Conservation (phyloP, 2,797 vertebrate species). For the Limosa lapponica region DNA sequence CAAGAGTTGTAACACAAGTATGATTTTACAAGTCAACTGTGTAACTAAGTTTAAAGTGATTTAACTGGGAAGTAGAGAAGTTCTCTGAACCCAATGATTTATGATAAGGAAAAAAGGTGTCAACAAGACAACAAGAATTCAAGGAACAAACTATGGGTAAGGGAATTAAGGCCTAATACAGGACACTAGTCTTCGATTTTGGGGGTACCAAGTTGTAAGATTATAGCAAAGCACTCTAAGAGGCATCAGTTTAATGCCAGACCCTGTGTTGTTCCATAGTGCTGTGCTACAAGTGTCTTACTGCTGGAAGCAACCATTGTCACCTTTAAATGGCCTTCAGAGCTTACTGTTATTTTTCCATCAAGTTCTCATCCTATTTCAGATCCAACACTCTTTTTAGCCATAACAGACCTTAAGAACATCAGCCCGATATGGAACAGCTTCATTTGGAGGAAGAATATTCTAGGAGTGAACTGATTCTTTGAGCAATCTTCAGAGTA, state of each 20-base stretch:
- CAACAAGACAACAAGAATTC: neutral
- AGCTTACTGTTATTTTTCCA: neutral
- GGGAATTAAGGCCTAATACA: neutral
- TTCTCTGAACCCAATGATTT: neutral
- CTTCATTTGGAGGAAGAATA: neutral
- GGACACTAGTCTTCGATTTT: neutral
- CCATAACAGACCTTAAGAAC: neutral
- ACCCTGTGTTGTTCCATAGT: neutral
- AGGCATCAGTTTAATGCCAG: neutral
- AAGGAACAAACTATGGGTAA: neutral
- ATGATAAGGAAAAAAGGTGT: neutral
- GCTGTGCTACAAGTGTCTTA: neutral
- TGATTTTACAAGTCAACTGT: neutral
- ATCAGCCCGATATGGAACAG: neutral
- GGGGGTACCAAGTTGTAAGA: neutral
- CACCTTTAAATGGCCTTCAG: neutral
- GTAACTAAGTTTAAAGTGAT: neutral
- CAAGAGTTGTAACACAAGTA: neutral
- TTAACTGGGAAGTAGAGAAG: neutral
- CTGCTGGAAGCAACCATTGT: neutral
- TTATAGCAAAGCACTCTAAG: neutral
- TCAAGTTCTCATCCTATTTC: neutral
- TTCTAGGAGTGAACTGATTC: neutral
- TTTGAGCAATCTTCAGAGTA: neutral
- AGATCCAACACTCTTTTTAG: neutral